Base-by-base conservation (phyloP, 2,888 invertebrate species). In the Tipula confusa region DNA sequence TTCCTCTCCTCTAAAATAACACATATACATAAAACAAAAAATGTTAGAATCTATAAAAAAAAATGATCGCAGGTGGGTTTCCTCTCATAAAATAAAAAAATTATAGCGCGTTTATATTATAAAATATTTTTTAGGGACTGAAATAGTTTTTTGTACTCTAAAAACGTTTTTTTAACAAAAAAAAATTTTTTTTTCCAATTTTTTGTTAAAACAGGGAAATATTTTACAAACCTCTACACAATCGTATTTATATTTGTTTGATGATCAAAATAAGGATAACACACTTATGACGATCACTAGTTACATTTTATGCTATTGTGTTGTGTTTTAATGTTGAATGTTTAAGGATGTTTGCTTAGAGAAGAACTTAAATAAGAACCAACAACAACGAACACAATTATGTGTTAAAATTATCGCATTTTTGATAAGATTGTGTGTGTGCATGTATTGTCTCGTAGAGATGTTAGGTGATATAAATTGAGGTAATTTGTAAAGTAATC, bases 251-350 rank as follows among this genome's bases (percentile, higher is more conserved):
- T 64, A 64, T 64, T 18, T 64, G 64, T 64, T 64, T 64, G 64
- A 64, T 64, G 64, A 64, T 64, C 64, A 64, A 64, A 64, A 64
- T 64, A 64, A 64, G 64, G 64, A 64, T 64, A 64, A 64, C 64
- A 64, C 64, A 64, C 64, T 64, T 64, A 64, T 64, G 64, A 64
- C 24, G 64, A 64, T 24, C 24, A 64, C 43, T 15, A n/a, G 43
- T 43, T 43, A 15, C 0, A 11, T 43, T 43, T 11, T 43, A 15
- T 36, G 9, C 11, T 43, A 43, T 15, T 43, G 6, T 43, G 15
- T 33, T 43, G 43, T 15, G 43, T 43, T 43, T 15, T 43, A 15
- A 15, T 1, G 0, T 36, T 36, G 13, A 64, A 64, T 64, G 24
- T 64, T 64, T 64, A 64, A 64, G 64, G 64, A 64, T 64, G 64